These are phyloP conservation scores for Zenarchopterus dispar DNA, from an alignment of 2,797 vertebrate genomes.

Conservation along the genomic window DNA sequence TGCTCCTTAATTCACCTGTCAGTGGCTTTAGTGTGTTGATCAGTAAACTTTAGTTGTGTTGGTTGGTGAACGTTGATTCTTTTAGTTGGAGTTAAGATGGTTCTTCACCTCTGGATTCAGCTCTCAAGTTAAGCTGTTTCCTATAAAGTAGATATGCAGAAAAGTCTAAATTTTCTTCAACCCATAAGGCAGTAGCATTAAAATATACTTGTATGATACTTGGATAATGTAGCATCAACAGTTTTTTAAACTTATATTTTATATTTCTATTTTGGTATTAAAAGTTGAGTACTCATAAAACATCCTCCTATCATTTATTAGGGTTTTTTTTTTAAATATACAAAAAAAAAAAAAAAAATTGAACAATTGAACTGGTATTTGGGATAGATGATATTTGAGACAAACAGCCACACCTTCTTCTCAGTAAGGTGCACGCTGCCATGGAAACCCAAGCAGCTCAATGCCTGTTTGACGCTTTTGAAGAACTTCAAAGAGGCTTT, in stretches of 20 bases:
- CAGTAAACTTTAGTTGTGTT: background rate
- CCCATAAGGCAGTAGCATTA: background rate
- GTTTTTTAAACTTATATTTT: background rate
- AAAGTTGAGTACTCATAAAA: background rate
- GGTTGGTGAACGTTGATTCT: background rate
- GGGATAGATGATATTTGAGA: conserved; percentile 22
- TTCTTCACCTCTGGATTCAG: background rate
- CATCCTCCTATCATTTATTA: background rate
- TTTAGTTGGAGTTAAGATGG: background rate
- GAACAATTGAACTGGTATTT: background rate
- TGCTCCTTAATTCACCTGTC: background rate
- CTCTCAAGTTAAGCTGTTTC: background rate
- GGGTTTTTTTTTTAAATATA: background rate
- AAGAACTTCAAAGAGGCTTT: conserved; percentile 60
- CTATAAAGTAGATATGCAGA: background rate
- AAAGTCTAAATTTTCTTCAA: background rate
- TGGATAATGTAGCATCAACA: background rate
- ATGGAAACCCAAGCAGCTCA: conserved; percentile 54
- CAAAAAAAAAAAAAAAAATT: background rate
- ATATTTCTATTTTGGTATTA: background rate
- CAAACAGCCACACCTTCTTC: conserved; percentile 23
- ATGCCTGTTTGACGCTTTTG: conserved; percentile 51
- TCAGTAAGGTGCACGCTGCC: conserved; percentile 50
- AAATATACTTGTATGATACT: background rate
- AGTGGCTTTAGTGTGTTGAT: background rate